Percentiles rank a stretch among this genome's conserved stretches.
Conservation (phyloP, 2,888 invertebrate genomes). For the Cinara cedri region DNA sequence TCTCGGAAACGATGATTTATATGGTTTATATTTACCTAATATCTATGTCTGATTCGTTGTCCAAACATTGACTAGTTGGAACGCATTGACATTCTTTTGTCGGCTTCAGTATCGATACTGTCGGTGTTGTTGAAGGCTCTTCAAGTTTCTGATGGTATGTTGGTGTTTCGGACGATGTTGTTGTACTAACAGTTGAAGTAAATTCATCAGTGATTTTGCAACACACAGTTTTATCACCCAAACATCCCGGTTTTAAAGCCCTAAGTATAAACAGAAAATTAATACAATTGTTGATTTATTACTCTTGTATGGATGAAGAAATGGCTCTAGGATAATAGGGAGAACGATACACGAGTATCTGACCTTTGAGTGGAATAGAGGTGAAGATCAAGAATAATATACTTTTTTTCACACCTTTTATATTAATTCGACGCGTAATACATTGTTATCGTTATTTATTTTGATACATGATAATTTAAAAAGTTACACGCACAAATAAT, state of each 20-base stretch:
- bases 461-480: too few species aligned
- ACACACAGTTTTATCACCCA: neutral
- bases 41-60: neutral
- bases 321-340: too few species aligned
- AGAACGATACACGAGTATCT: too few species aligned
- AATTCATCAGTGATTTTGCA: neutral
- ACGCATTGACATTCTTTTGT: conserved; percentile 16
- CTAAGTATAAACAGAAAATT: neutral
- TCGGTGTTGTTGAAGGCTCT: neutral
- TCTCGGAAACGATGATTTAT: neutral
- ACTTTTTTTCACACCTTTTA: too few species aligned
- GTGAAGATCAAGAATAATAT: too few species aligned
- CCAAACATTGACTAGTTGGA: neutral
- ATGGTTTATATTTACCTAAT: neutral
- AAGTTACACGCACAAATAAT: too few species aligned
- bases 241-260: neutral
- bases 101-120: neutral
- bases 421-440: too few species aligned
- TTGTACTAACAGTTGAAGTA: neutral
- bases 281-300: too few species aligned
- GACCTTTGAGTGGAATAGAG: too few species aligned
- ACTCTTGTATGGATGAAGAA: too few species aligned
- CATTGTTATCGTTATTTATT: too few species aligned
- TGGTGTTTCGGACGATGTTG: neutral
- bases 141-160: neutral